phyloP scores from a whole-genome alignment of 2,888 invertebrate genomes.

The Philereme vetulata region DNA sequence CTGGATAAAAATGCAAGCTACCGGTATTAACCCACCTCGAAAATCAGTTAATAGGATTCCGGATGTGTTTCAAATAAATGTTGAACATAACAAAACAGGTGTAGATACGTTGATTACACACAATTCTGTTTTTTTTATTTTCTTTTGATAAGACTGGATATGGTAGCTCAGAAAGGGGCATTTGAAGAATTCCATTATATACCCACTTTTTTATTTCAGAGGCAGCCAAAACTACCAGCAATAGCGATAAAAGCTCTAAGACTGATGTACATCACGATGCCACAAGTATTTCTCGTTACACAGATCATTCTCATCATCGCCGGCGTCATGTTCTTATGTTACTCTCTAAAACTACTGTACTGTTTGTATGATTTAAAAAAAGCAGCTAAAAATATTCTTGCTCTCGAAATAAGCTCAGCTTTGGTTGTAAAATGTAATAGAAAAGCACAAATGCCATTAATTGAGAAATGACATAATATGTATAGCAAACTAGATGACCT shows the following conservation, averaged over 20 bases:
- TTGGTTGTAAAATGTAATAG: conserved; percentile 8
- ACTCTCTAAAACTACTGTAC: conserved; percentile 18
- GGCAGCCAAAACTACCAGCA: conserved; percentile 35
- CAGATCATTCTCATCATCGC: conserved; percentile 20
- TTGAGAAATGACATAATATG: conserved; percentile 13
- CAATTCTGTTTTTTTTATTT: too few relatives aligned
- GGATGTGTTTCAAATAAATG: too few relatives aligned
- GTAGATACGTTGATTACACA: too few relatives aligned
- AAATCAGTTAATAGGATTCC: too few relatives aligned
- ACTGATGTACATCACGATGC: conserved; percentile 37
- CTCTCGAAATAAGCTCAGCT: conserved; percentile 6
- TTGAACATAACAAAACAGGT: too few relatives aligned
- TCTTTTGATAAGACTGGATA: too few relatives aligned
- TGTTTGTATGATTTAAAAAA: conserved; percentile 10
- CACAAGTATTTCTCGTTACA: conserved; percentile 21
- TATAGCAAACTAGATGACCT: neutral
- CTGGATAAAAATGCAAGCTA: too few relatives aligned
- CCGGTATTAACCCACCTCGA: too few relatives aligned
- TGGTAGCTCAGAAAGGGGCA: too few relatives aligned
- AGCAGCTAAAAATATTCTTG: conserved; percentile 9
- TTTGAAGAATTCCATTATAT: too few relatives aligned
- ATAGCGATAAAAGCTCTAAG: conserved; percentile 33
- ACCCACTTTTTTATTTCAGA: conserved; percentile 32
- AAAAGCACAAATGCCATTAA: conserved; percentile 25
- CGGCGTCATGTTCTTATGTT: conserved; percentile 16